A percentile compares a stretch with the other conserved stretches of the same genome.
phyloP scores from a whole-genome alignment of 2,113 vertebrate species.

The Neoarius graeffei region DNA sequence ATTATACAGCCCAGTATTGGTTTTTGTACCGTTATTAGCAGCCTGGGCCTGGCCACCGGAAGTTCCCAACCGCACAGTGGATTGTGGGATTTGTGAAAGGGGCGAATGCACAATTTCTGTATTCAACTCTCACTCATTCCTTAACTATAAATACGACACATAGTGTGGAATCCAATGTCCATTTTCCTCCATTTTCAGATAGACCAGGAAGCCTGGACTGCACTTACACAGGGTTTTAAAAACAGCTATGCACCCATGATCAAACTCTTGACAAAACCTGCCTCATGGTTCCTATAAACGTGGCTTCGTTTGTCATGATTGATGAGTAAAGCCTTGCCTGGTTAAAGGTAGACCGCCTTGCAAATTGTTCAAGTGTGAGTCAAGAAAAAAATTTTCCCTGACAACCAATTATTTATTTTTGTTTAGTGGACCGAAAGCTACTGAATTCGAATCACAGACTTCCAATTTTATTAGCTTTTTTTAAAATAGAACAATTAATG shows the following conservation, averaged over 20 bases:
- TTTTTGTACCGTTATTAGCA: too few relatives aligned
- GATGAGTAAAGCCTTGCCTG: conserved; percentile 19
- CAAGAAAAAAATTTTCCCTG: too few relatives aligned
- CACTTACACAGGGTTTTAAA: background rate
- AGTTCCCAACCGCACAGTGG: too few relatives aligned
- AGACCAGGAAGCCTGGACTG: background rate
- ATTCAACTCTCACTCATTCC: background rate
- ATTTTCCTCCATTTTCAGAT: background rate
- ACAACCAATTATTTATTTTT: too few relatives aligned
- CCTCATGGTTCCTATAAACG: background rate
- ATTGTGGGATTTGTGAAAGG: too few relatives aligned
- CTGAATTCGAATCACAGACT: too few relatives aligned
- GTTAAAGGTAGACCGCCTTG: background rate
- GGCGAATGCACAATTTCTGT: background rate
- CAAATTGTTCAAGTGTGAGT: too few relatives aligned
- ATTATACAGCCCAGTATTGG: too few relatives aligned
- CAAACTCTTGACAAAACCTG: background rate
- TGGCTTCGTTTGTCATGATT: background rate
- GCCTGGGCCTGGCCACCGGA: too few relatives aligned
- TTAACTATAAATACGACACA: background rate
- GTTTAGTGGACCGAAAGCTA: too few relatives aligned
- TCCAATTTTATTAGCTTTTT: too few relatives aligned
- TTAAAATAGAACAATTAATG: too few relatives aligned
- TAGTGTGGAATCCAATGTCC: background rate
- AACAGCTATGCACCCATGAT: background rate